Evolutionary conservation across 2,888 invertebrate genomes (phyloP).

Genomic region (Anodontia alba): DNA sequence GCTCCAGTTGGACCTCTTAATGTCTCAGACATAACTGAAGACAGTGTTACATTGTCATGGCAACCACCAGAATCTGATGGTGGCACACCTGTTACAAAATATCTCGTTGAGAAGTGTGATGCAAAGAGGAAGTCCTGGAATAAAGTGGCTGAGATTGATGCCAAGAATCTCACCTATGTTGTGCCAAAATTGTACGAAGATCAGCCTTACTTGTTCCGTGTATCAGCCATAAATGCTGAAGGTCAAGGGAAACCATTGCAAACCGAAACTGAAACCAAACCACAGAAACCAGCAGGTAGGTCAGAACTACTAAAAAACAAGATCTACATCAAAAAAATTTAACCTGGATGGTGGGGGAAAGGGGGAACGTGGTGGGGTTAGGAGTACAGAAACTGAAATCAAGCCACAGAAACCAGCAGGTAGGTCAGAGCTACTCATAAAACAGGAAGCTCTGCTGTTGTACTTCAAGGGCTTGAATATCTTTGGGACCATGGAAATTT

Average conservation of each 20-base stretch:
- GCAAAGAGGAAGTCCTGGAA: conserved; percentile 70
- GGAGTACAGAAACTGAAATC: conserved; percentile 68
- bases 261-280: conserved; percentile 68
- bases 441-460: neutral
- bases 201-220: conserved; percentile 82
- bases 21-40: conserved; percentile 73
- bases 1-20: conserved; percentile 72
- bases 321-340: too few species aligned
- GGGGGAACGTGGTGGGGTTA: too few species aligned
- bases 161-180: conserved; percentile 65
- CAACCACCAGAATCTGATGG: conserved; percentile 81
- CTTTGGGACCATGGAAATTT: too few species aligned
- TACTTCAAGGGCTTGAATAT: too few species aligned
- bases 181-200: conserved; percentile 79
- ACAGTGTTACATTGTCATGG: conserved; percentile 80
- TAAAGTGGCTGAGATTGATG: conserved; percentile 65
- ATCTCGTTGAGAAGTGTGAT: conserved; percentile 82
- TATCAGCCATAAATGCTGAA: conserved; percentile 81
- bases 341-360: neutral
- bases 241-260: conserved; percentile 85
- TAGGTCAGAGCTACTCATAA: conserved; percentile 15
- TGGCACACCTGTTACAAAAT: conserved; percentile 81
- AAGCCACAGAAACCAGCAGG: conserved; percentile 71
- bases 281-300: conserved; percentile 72
- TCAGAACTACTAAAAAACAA: too few species aligned